Base-by-base conservation (phyloP, 2,113 vertebrate genomes). In the Brachirus orientalis region DNA sequence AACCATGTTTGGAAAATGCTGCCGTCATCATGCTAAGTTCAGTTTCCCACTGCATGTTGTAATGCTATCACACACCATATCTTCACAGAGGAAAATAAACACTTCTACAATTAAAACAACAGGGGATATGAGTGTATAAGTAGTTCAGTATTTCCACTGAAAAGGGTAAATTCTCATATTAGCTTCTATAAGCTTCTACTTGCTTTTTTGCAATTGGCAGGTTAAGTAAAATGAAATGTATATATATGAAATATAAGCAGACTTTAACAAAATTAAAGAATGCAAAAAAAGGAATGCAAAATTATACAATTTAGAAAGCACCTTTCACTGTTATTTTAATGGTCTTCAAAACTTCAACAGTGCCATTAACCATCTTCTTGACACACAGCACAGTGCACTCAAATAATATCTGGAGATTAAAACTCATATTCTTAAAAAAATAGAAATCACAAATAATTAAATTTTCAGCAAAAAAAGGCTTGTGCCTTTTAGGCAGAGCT, bases 1-100 rank as follows among this genome's bases (percentile, higher is more conserved):
- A 75, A 82, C 75, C 17, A 77, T 83, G 82, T 86, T 89, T 87
- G 74, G 75, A 86, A 85, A 90, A 87, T 37, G 76, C 78, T 77
- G 71, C 52, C 44, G 36, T 89, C 78, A 84, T 79, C 74, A 57
- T 63, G 79, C 36, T 70, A 87, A 85, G 75, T 87, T 87, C 19
- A 58, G 67, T 33, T 73, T 75, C 47, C 57, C 62, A 77, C 68
- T 77, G 61, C 22, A 80, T 59, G 43, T 65, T 20, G 54, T 57
- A 65, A 16, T 8, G 0, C 36, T 33, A 13, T 68, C 59, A 63
- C 56, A 76, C 48, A 72, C 22, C 51, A 51, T 20, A 63, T 67
- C 46, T 38, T 6, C 18, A 58, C 28, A 71, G 68, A 47, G 11
- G 46, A 17, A 10, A 14, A 13, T 18, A 36, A 54, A 28, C 13